Evolutionary conservation across 2,888 invertebrate genomes (phyloP), one percentile per base, ranked within the genome.

Genomic region (Dasypolia templi): DNA sequence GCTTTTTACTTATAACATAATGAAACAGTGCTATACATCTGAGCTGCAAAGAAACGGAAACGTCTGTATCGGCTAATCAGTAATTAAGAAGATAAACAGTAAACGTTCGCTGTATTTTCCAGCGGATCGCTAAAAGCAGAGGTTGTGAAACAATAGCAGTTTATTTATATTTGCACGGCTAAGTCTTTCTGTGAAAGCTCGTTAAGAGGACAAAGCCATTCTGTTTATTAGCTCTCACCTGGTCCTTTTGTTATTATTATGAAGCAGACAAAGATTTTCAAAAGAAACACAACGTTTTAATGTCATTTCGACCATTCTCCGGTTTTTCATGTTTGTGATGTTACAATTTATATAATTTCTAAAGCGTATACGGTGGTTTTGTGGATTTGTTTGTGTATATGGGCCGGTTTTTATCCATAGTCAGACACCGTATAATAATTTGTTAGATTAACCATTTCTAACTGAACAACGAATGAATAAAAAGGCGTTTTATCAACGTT

Each of bases 141-240:
- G 85, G 87, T 86, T 87, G 81, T 85, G 86, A 87, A 88, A 91
- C 91, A 92, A 90, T 88, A 85, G 89, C 90, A 89, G 90, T 91
- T 92, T 92, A 89, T 89, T 90, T 90, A 90, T 90, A 89, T 89
- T 89, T 89, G 85, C 84, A 86, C 87, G 78, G 86, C 85, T 86
- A 88, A 91, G 89, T 88, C 88, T 83, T 87, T 82, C 89, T 88
- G 90, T 89, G 86, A 88, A 89, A 92, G 90, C 90, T 93, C 92
- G 91, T 93, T 93, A 92, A 86, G 87, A 80, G 86, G 89, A 91
- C 91, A 93, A 92, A 92, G 90, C 91, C 89, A 85, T 89, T 90
- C 88, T 89, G 90, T 91, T 93, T 93, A 93, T 92, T 92, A 91
- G 88, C 90, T 89, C 89, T 87, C 91, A 92, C 92, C 93, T 92